A percentile compares a stretch with the other conserved stretches of the same genome.
phyloP scores from a whole-genome alignment of 1,140 invertebrate species.

The Apis florea region DNA sequence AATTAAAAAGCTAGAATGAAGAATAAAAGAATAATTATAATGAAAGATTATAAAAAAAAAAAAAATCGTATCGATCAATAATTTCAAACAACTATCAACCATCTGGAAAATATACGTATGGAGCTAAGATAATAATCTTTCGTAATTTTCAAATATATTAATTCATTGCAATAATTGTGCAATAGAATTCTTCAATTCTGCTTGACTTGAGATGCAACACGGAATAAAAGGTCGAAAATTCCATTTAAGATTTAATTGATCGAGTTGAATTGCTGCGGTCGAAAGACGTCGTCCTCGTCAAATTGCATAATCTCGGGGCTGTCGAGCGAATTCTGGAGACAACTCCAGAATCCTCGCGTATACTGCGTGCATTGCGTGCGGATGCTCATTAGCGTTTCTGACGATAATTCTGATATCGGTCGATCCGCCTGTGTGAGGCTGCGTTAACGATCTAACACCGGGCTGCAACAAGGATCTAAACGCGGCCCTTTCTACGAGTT shows the following conservation, averaged over 20 bases:
- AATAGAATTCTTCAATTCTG: no score
- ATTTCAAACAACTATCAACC: no score
- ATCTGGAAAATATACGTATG: no score
- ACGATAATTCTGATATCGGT: constrained; percentile 23
- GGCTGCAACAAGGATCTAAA: neutral
- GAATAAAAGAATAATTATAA: no score
- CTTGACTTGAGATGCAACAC: neutral
- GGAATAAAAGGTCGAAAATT: neutral
- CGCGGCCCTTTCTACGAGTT: neutral
- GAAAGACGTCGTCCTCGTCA: constrained; percentile 7
- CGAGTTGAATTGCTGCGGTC: neutral
- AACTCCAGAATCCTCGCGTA: neutral
- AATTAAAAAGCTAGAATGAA: no score
- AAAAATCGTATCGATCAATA: no score
- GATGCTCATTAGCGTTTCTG: constrained; percentile 18
- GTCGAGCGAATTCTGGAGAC: constrained; percentile 1
- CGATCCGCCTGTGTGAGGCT: neutral
- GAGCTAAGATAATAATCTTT: no score
- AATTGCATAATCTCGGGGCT: constrained; percentile 17
- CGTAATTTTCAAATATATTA: no score
- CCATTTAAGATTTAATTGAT: neutral
- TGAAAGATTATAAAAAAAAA: no score
- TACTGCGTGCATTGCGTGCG: constrained; percentile 9
- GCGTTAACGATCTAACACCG: constrained; percentile 5
- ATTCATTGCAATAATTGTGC: no score